Evolutionary conservation across 2,113 vertebrate genomes (phyloP).

Genomic region (Sciurus niger): DNA sequence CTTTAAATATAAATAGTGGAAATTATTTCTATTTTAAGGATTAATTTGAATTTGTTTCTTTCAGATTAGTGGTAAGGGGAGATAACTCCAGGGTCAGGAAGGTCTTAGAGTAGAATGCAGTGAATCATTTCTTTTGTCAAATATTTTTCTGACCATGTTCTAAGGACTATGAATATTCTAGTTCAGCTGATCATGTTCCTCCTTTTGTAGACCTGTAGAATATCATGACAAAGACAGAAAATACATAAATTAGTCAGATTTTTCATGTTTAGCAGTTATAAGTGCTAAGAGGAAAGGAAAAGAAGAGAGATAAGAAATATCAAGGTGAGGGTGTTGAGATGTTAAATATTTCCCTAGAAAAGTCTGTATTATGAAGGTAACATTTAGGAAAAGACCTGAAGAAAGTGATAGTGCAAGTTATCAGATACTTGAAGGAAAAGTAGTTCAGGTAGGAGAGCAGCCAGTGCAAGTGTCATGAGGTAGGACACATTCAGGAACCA

Average conservation of each 20-base stretch:
- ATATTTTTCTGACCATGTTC: background rate
- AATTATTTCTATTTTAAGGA: constrained; percentile 28
- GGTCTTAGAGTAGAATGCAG: background rate
- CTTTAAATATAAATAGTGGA: background rate
- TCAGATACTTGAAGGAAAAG: background rate
- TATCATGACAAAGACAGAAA: background rate
- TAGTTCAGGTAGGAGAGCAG: background rate
- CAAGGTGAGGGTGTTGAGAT: background rate
- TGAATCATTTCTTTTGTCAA: background rate
- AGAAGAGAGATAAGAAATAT: background rate
- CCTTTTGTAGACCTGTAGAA: background rate
- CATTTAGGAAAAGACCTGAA: background rate
- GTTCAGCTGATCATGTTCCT: background rate
- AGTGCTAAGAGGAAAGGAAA: background rate
- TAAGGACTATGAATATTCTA: background rate
- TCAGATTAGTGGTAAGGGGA: background rate
- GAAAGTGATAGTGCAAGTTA: background rate
- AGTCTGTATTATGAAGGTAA: background rate
- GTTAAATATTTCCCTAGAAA: background rate
- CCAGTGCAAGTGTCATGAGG: background rate
- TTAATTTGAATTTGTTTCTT: constrained; percentile 39
- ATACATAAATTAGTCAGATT: background rate
- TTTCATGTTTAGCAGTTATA: background rate
- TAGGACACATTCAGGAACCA: background rate
- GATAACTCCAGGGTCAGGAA: background rate